These are phyloP conservation scores for Ennomos quercinarius DNA, from an alignment of 2,888 invertebrate species.

Conservation along the genomic window DNA sequence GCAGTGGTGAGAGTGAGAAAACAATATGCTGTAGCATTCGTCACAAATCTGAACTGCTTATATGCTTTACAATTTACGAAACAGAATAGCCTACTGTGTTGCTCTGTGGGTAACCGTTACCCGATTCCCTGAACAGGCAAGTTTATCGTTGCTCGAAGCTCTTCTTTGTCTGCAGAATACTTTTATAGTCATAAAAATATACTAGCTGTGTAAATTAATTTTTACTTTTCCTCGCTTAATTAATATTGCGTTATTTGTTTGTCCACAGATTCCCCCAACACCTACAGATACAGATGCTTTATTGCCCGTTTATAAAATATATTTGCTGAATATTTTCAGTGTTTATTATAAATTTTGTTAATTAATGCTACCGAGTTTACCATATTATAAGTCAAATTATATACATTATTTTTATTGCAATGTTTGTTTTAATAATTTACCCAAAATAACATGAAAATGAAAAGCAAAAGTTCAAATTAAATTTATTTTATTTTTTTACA, in stretches of 20 bases:
- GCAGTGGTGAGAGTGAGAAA: too few relatives aligned
- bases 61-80: too few relatives aligned
- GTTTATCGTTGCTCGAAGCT: too few relatives aligned
- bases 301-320: slow-evolving; percentile 81
- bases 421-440: slow-evolving; percentile 59
- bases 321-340: slow-evolving; percentile 84
- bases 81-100: too few relatives aligned
- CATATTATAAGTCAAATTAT: slow-evolving; percentile 82
- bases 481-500: slow-evolving; percentile 84
- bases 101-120: too few relatives aligned
- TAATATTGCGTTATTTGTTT: slow-evolving; percentile 43
- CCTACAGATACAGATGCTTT: slow-evolving; percentile 77
- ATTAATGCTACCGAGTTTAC: slow-evolving; percentile 82
- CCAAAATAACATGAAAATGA: slow-evolving; percentile 47
- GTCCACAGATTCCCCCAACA: slow-evolving; percentile 65
- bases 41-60: too few relatives aligned
- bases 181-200: too few relatives aligned
- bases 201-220: too few relatives aligned
- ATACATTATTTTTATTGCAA: slow-evolving; percentile 84
- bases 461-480: slow-evolving; percentile 75
- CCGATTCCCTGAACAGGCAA: too few relatives aligned
- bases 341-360: slow-evolving; percentile 83
- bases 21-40: too few relatives aligned
- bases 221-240: too few relatives aligned
- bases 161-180: too few relatives aligned